phyloP scores from a whole-genome alignment of 2,113 vertebrate species.

The Piaya cayana region DNA sequence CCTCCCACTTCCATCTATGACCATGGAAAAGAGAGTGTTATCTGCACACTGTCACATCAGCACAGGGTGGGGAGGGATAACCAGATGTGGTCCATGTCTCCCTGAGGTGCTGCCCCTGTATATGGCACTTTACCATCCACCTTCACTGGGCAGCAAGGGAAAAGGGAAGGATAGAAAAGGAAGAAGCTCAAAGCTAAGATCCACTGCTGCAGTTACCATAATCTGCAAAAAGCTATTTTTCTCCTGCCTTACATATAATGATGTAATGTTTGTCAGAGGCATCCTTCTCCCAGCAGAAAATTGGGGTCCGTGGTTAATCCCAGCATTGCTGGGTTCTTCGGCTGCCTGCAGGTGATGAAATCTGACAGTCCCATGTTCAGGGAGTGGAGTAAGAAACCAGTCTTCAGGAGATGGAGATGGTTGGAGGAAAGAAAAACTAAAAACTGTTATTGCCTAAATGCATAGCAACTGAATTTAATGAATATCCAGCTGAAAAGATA shows the following conservation, averaged over 20 bases:
- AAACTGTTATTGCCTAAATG: neutral
- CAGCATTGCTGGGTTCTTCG: neutral
- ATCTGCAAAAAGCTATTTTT: neutral
- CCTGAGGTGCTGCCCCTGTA: neutral
- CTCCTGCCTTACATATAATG: neutral
- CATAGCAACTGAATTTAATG: neutral
- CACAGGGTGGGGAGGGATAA: neutral
- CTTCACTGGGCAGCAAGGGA: neutral
- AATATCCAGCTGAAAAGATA: neutral
- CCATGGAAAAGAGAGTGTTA: neutral
- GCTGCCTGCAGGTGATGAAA: neutral
- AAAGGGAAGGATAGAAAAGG: neutral
- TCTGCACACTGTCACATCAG: neutral
- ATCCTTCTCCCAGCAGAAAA: neutral
- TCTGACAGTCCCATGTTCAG: neutral
- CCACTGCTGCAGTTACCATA: neutral
- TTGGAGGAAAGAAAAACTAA: neutral
- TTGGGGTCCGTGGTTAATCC: neutral
- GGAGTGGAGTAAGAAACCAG: neutral
- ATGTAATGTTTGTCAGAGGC: neutral
- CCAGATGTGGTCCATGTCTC: neutral
- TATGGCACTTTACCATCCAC: neutral
- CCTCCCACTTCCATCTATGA: neutral
- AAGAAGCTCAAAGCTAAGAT: neutral
- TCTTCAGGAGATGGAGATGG: neutral